Base-by-base conservation (phyloP, 2,113 vertebrate species). In the Balaeniceps rex region DNA sequence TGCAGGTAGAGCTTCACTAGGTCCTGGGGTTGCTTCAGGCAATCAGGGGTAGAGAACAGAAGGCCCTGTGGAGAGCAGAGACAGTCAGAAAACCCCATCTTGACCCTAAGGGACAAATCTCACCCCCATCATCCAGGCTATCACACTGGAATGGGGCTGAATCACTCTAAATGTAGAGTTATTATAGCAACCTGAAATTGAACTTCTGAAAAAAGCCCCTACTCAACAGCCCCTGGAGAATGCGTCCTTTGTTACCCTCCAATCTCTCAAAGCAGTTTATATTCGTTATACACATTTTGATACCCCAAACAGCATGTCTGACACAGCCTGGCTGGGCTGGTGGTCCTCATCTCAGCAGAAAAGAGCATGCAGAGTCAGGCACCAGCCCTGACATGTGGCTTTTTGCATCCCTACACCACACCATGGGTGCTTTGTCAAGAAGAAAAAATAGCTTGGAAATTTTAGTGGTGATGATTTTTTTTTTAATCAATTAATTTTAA, bases 1-100 rank as follows among this genome's bases (percentile, higher is more conserved):
- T 99, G 99, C 84, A 99, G 97, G 97, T 99, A 99, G 91, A 99
- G 98, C 80, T 98, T 99, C 92, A 99, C 92, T 33, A 99, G 97
- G 91, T 99, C 99, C 8, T 94, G 86, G 26, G 98, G 97, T 42
- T 97, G 96, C 93, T 98, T 99, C 76, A 99, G 70, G 65, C 98
- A 99, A 40, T 99, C 98, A 4, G 97, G 85, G 2, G 98, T 98
- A 36, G 99, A 99, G 97, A 99, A 99, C 18, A 99, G 98, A 89
- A 99, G 95, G 83, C 99, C 99, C 99, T 99, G 94, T 17, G 85
- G 55, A 51, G 38, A 83, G 46, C 6, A 93, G 16, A 87, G 29
- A 46, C 5, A 72, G n/a, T 10, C 57, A 69, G 58, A 25, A 44
- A 60, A 49, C 1, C 18, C 34, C 26, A 22, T 16, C 12, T 47